These are phyloP conservation scores for Zhuqinia jingwanae DNA, from an alignment of 2,888 invertebrate genomes.

Conservation along the genomic window DNA sequence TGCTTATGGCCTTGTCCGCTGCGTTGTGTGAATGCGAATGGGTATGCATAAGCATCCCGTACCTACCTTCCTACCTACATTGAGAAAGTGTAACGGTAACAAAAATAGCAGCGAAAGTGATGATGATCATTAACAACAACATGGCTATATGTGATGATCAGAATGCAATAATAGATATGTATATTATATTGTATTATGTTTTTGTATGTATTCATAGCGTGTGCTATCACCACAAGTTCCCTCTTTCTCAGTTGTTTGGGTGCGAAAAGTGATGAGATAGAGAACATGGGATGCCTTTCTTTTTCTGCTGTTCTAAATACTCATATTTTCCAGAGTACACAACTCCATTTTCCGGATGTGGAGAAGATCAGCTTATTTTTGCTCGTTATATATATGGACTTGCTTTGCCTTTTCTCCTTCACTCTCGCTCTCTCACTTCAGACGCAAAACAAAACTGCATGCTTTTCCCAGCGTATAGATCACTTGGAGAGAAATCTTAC, in stretches of 20 bases:
- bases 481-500: too few species aligned
- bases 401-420: background rate
- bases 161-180: background rate
- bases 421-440: background rate
- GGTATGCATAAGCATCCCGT: background rate
- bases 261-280: too few species aligned
- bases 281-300: too few species aligned
- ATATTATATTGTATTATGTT: background rate
- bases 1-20: too few species aligned
- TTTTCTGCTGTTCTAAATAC: background rate
- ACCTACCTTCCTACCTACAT: background rate
- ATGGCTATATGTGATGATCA: background rate
- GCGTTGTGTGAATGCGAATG: too few species aligned
- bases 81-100: conserved; percentile 8
- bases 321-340: conserved; percentile 8
- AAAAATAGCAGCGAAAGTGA: background rate
- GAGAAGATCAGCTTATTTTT: conserved; percentile 18
- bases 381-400: background rate
- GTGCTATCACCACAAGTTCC: too few species aligned
- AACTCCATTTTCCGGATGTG: conserved; percentile 10
- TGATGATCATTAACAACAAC: too few species aligned
- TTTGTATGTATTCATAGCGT: background rate
- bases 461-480: too few species aligned
- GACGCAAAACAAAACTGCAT: background rate
- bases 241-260: too few species aligned